These are phyloP conservation scores for Amphilophus citrinellus DNA, from an alignment of 2,113 vertebrate genomes.

Conservation along the genomic window DNA sequence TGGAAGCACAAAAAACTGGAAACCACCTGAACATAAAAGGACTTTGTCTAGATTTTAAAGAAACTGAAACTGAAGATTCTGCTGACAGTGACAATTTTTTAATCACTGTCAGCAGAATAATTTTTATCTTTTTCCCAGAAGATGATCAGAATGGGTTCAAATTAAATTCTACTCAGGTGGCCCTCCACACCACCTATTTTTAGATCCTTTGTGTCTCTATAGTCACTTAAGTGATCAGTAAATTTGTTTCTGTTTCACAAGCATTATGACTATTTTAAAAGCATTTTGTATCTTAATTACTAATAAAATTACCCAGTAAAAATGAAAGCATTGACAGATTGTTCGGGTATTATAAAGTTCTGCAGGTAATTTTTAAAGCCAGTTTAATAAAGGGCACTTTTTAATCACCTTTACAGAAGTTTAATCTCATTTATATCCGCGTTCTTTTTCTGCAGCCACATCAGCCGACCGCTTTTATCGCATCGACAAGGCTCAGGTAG, in stretches of 20 bases:
- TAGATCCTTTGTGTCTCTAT: neutral
- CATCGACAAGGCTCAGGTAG: constrained; percentile 94
- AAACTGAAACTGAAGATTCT: neutral
- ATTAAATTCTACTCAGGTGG: neutral
- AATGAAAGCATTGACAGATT: neutral
- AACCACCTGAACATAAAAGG: neutral
- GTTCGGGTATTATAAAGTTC: neutral
- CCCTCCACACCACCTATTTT: neutral
- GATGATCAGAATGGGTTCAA: neutral
- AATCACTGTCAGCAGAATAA: neutral
- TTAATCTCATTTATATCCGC: accelerated
- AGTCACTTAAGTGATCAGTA: neutral
- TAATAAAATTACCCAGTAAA: neutral
- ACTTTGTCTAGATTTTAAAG: too few relatives aligned
- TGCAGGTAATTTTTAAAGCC: neutral
- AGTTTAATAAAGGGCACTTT: neutral
- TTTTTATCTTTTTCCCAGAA: neutral
- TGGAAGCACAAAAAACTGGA: neutral
- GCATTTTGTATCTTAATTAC: neutral
- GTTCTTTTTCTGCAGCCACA: constrained; percentile 84
- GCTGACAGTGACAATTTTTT: neutral
- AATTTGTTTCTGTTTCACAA: neutral
- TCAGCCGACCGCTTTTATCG: constrained; percentile 98
- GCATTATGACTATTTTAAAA: neutral
- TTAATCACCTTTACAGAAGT: neutral